Conservation (phyloP, 2,113 vertebrate genomes). For the Gallinago paraguaiae region DNA sequence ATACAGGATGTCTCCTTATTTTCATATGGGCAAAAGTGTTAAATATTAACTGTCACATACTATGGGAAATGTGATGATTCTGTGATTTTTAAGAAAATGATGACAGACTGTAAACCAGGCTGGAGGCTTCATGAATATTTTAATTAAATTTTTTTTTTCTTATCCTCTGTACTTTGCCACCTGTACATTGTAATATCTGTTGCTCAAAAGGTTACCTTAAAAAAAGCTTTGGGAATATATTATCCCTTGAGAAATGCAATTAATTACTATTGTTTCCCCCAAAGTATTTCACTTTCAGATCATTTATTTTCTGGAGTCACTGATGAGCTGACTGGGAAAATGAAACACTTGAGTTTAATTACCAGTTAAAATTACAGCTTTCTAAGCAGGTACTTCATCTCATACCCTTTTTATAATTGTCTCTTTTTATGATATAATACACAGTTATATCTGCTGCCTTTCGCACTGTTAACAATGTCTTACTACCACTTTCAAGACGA, state of each 20-base stretch:
- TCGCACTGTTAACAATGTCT: slow-evolving; percentile 65
- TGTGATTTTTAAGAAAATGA: not conserved
- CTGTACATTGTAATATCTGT: not conserved
- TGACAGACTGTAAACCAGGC: not conserved
- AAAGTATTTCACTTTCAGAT: slow-evolving; percentile 70
- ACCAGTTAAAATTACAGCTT: slow-evolving; percentile 75
- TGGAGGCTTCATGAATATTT: slow-evolving; percentile 50
- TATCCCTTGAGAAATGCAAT: slow-evolving; percentile 69
- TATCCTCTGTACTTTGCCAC: not conserved
- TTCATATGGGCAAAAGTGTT: not conserved
- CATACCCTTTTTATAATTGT: slow-evolving; percentile 73
- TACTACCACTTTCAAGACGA: slow-evolving; percentile 50
- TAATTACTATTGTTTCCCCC: slow-evolving; percentile 76
- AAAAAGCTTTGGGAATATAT: slow-evolving; percentile 53
- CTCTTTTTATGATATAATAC: slow-evolving; percentile 70
- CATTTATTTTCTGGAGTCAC: slow-evolving; percentile 77
- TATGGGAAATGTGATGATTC: not conserved
- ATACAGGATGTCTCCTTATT: not conserved
- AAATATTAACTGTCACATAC: not conserved
- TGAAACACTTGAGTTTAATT: slow-evolving; percentile 82
- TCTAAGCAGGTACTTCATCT: slow-evolving; percentile 75
- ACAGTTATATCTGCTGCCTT: slow-evolving; percentile 62
- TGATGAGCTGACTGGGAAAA: slow-evolving; percentile 81
- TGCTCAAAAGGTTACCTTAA: slow-evolving; percentile 57
- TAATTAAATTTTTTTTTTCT: slow-evolving; percentile 19